Percentiles rank a stretch among this genome's conserved stretches.
These are phyloP conservation scores for Xanthia icteritia DNA, from an alignment of 2,888 invertebrate genomes.

Conservation along the genomic window DNA sequence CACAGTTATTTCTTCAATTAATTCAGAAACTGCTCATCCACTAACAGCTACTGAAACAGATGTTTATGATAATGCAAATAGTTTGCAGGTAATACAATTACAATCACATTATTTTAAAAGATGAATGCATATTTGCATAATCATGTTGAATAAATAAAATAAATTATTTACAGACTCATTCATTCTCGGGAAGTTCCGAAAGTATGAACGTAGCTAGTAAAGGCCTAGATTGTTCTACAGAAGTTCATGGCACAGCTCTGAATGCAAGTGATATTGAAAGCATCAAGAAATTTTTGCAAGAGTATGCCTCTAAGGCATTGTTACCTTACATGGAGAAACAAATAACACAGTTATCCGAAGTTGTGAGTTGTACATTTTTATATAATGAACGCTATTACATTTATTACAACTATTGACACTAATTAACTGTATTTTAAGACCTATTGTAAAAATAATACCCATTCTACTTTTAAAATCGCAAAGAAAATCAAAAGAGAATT, in stretches of 20 bases:
- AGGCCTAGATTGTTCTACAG: constrained; percentile 84
- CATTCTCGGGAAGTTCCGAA: constrained; percentile 90
- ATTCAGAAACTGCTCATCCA: constrained; percentile 91
- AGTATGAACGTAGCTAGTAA: constrained; percentile 90
- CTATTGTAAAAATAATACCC: background rate
- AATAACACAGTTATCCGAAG: constrained; percentile 94
- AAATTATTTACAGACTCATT: constrained; percentile 82
- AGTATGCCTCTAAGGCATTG: constrained; percentile 96
- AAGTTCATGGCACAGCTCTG: constrained; percentile 94
- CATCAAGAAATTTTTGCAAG: constrained; percentile 95
- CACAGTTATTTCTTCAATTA: constrained; percentile 68
- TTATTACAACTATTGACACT: background rate
- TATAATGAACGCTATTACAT: constrained; percentile 3
- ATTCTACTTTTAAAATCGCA: background rate
- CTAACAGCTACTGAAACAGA: constrained; percentile 92
- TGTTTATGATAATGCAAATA: constrained; percentile 89
- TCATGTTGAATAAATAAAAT: background rate
- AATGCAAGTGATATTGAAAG: constrained; percentile 96
- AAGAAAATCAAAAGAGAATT: background rate
- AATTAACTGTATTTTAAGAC: background rate
- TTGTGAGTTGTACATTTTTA: constrained; percentile 85
- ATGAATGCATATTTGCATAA: background rate
- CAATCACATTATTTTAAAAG: background rate
- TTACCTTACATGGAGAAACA: constrained; percentile 98
- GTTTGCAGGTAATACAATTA: constrained; percentile 82